Percentiles rank a stretch among this genome's conserved stretches.
These are phyloP conservation scores for Psittacula cyanocephala DNA, from an alignment of 2,113 vertebrate genomes.

Conservation along the genomic window DNA sequence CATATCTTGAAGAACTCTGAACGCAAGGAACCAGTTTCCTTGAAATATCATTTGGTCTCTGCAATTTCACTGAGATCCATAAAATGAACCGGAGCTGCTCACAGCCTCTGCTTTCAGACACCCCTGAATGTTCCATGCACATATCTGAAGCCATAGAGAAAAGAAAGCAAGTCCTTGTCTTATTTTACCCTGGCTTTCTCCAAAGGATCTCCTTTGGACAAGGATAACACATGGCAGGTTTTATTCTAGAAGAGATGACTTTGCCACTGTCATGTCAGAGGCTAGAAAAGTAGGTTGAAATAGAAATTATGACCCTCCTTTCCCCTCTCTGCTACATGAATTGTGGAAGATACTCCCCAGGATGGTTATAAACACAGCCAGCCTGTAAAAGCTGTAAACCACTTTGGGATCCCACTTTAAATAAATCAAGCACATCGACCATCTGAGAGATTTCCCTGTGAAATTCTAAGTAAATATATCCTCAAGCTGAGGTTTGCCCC, in stretches of 20 bases:
- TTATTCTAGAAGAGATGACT: conserved; percentile 13
- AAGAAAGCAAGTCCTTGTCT: not conserved
- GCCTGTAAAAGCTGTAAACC: conserved; percentile 29
- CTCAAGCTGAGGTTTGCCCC: not conserved
- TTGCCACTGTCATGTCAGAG: conserved; percentile 34
- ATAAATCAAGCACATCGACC: conserved; percentile 44
- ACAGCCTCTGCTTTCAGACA: not conserved
- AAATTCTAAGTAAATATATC: conserved; percentile 53
- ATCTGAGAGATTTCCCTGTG: conserved; percentile 15
- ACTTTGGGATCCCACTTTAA: not conserved
- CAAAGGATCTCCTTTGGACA: not conserved
- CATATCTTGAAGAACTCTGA: not conserved
- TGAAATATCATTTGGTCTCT: conserved; percentile 28
- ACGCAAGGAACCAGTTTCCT: conserved; percentile 3
- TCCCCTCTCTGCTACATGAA: not conserved
- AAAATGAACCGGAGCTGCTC: not conserved
- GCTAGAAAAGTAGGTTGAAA: conserved; percentile 37
- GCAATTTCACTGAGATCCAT: conserved; percentile 29
- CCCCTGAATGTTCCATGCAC: not conserved
- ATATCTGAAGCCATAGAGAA: not conserved
- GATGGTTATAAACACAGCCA: conserved; percentile 52
- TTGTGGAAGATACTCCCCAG: conserved; percentile 57
- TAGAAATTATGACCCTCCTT: conserved; percentile 20
- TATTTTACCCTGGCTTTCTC: not conserved
- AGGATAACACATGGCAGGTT: not conserved